Conservation (phyloP, 2,113 vertebrate species). For the Pipra filicauda region DNA sequence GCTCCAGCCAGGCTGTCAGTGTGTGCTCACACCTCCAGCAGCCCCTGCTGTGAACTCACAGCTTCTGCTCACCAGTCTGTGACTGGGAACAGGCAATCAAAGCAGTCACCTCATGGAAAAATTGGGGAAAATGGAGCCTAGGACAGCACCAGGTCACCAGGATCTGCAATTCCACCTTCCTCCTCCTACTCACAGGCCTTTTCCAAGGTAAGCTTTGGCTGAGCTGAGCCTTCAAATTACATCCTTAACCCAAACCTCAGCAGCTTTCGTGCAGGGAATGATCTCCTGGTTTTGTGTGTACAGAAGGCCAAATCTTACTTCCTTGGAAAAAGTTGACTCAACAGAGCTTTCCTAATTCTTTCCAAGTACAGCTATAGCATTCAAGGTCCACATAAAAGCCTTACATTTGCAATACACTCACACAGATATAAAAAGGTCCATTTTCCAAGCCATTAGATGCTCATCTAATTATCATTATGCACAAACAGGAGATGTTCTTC, state of each 20-base stretch:
- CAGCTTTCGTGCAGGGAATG: neutral
- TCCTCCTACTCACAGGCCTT: neutral
- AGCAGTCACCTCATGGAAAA: neutral
- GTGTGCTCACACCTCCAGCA: neutral
- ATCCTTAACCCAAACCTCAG: neutral
- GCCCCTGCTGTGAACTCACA: too few species aligned
- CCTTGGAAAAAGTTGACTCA: neutral
- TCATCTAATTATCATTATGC: neutral
- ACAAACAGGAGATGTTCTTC: neutral
- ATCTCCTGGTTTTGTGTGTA: neutral
- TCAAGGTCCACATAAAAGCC: neutral
- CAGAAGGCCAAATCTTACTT: neutral
- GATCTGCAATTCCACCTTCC: neutral
- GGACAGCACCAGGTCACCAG: neutral
- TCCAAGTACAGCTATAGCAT: neutral
- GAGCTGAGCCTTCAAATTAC: neutral
- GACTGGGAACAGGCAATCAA: neutral
- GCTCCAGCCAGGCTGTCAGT: neutral
- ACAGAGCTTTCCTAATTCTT: neutral
- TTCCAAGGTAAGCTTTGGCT: neutral
- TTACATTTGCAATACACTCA: neutral
- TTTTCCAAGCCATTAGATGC: neutral
- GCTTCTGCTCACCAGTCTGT: too few species aligned
- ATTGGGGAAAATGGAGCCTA: accelerated
- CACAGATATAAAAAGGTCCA: neutral